Conservation (phyloP, 2,797 vertebrate genomes). For the Dryobates pubescens region DNA sequence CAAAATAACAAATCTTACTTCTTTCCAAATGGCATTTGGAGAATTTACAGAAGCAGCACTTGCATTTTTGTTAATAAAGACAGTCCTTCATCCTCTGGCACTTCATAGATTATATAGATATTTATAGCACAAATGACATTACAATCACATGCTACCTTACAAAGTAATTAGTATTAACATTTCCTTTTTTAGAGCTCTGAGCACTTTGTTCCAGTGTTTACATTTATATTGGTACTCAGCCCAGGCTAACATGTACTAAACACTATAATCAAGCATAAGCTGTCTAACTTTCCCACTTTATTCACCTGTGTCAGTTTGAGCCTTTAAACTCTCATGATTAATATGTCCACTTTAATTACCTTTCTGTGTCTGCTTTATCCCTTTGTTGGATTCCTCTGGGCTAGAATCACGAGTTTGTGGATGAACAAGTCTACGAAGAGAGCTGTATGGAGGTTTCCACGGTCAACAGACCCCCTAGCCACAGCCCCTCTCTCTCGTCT, state of each 20-base stretch:
- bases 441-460: conserved; percentile 87
- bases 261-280: conserved; percentile 27
- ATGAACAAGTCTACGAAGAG: conserved; percentile 88
- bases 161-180: conserved; percentile 42
- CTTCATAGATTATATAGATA: conserved; percentile 4
- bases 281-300: neutral
- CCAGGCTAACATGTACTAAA: conserved; percentile 29
- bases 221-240: conserved; percentile 28
- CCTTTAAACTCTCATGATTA: neutral
- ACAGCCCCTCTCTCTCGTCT: conserved; percentile 87
- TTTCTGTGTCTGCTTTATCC: neutral
- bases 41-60: conserved; percentile 1
- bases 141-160: neutral
- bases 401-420: conserved; percentile 94
- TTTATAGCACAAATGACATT: conserved; percentile 1
- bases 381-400: neutral
- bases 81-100: neutral
- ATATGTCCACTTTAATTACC: neutral
- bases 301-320: conserved; percentile 21
- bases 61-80: conserved; percentile 27
- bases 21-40: conserved; percentile 5
- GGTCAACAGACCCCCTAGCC: conserved; percentile 84
- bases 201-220: neutral
- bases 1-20: neutral
- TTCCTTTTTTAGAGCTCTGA: neutral